These are phyloP conservation scores for Seriola rivoliana DNA, from an alignment of 2,113 vertebrate species.

Conservation along the genomic window DNA sequence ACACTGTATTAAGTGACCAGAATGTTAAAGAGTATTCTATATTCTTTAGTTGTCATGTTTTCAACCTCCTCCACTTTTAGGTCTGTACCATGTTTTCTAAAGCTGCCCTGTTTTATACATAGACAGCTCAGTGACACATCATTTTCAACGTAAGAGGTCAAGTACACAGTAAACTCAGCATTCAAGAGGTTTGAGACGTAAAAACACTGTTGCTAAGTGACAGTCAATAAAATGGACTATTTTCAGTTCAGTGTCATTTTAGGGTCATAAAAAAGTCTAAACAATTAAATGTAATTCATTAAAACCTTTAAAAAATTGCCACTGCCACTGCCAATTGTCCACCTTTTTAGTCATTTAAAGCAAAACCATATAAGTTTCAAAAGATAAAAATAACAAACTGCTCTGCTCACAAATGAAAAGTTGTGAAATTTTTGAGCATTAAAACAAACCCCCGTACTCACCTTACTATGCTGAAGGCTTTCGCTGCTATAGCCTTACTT, in stretches of 20 bases:
- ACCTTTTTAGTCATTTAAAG: no score
- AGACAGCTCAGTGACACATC: neutral
- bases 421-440: no score
- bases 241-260: neutral
- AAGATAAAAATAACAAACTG: no score
- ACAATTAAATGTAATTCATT: neutral
- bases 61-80: neutral
- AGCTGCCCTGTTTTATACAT: neutral
- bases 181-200: neutral
- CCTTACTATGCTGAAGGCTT: no score
- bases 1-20: neutral
- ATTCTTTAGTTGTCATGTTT: neutral
- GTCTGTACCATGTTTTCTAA: neutral
- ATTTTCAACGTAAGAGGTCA: neutral
- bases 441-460: no score
- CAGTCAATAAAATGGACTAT: neutral
- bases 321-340: no score
- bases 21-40: neutral
- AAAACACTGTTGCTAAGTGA: conserved; percentile 16
- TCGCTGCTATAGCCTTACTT: no score
- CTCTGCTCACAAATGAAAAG: no score
- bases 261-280: neutral
- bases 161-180: neutral
- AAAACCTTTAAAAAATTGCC: neutral
- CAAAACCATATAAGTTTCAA: no score